Percentiles rank a stretch among this genome's conserved stretches.
phyloP scores from a whole-genome alignment of 2,888 invertebrate genomes.

The Dicranocentrus wangi region DNA sequence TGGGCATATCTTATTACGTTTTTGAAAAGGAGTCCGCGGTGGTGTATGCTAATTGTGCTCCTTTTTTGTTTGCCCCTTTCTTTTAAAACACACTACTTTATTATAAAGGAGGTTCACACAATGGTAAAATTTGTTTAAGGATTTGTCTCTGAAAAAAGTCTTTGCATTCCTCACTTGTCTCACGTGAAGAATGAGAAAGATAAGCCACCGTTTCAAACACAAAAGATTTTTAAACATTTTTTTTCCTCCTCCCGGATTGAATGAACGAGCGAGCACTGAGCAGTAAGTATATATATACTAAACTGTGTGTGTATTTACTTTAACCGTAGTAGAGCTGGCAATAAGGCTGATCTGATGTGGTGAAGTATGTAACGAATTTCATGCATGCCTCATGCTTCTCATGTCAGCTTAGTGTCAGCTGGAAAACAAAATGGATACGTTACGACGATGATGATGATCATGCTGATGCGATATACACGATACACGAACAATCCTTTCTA shows the following conservation, averaged over 20 bases:
- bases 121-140: slow-evolving; percentile 43
- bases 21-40: background rate
- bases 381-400: slow-evolving; percentile 65
- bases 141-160: slow-evolving; percentile 45
- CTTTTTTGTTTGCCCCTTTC: background rate
- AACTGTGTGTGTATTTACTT: too few species aligned
- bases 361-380: slow-evolving; percentile 64
- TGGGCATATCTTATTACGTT: background rate
- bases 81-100: too few species aligned
- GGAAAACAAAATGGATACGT: slow-evolving; percentile 60
- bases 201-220: slow-evolving; percentile 56
- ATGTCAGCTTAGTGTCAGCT: slow-evolving; percentile 65
- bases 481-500: too few species aligned
- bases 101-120: background rate
- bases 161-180: slow-evolving; percentile 60
- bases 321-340: too few species aligned
- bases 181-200: slow-evolving; percentile 13
- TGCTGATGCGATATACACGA: too few species aligned
- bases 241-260: background rate
- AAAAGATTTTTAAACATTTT: slow-evolving; percentile 15
- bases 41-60: slow-evolving; percentile 51
- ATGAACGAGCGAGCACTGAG: slow-evolving; percentile 9
- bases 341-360: slow-evolving; percentile 47
- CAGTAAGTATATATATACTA: too few species aligned
- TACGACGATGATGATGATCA: too few species aligned